Conservation (phyloP, 2,797 vertebrate species). For the Manis crassicaudata region DNA sequence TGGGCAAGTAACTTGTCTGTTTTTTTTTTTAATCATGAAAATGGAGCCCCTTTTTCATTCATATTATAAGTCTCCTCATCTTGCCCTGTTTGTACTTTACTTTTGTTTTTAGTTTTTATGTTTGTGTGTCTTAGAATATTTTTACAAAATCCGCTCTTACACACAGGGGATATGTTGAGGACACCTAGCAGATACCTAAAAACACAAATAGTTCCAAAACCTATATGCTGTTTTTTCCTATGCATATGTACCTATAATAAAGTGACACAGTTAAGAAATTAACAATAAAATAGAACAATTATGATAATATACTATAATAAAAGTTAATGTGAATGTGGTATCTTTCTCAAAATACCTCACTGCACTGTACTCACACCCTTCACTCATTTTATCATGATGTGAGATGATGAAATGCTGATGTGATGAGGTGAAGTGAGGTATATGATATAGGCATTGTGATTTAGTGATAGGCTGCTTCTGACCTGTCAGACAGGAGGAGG, state of each 20-base stretch:
- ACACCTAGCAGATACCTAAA: not conserved
- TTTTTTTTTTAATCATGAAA: not conserved
- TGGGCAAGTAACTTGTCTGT: not conserved
- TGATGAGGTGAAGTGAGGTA: not conserved
- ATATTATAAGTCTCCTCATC: not conserved
- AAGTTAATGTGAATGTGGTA: not conserved
- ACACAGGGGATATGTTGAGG: not conserved
- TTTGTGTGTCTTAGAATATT: not conserved
- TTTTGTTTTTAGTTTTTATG: constrained; percentile 24
- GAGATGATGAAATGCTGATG: not conserved
- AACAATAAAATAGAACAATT: not conserved
- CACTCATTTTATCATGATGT: not conserved
- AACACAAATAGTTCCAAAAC: not conserved
- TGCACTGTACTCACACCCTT: not conserved
- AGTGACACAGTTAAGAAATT: not conserved
- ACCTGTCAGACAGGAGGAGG: not conserved
- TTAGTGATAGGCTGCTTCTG: not conserved
- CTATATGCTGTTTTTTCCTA: not conserved
- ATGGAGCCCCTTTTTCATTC: not conserved
- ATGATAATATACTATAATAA: not conserved
- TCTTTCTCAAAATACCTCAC: too few species aligned
- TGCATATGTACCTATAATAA: not conserved
- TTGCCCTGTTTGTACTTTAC: not conserved
- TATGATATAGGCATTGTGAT: not conserved
- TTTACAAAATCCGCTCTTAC: not conserved